Evolutionary conservation across 2,797 vertebrate genomes (phyloP).

Genomic region (Geotrypetes seraphini): DNA sequence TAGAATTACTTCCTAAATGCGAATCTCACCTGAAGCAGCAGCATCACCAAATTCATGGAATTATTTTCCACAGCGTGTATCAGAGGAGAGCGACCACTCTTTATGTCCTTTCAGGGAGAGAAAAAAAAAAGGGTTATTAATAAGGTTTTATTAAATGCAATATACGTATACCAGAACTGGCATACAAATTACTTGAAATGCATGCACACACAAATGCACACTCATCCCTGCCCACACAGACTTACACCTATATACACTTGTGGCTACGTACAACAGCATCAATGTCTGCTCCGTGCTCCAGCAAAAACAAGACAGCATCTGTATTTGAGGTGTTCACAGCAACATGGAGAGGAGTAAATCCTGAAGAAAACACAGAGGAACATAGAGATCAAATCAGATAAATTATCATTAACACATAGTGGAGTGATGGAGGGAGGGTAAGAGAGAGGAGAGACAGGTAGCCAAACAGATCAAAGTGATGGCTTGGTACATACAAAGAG

Average conservation of each 20-base stretch:
- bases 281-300: conserved; percentile 67
- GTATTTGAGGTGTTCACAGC: conserved; percentile 58
- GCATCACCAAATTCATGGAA: conserved; percentile 66
- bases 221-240: too few relatives aligned
- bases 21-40: conserved; percentile 70
- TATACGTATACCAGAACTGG: too few relatives aligned
- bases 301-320: conserved; percentile 52
- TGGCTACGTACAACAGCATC: conserved; percentile 63
- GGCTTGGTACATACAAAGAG: too few relatives aligned
- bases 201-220: too few relatives aligned
- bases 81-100: conserved; percentile 78
- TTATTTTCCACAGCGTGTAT: conserved; percentile 78
- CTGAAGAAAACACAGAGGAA: conserved; percentile 31
- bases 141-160: background rate
- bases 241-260: too few relatives aligned
- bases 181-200: too few relatives aligned
- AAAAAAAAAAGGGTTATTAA: background rate
- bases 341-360: conserved; percentile 74
- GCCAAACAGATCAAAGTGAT: too few relatives aligned
- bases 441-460: too few relatives aligned
- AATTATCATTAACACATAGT: too few relatives aligned
- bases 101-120: conserved; percentile 61
- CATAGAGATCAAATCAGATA: background rate
- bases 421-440: background rate
- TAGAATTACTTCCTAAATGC: too few relatives aligned